These are phyloP conservation scores for Selenia dentaria DNA, from an alignment of 2,888 invertebrate genomes.

Conservation along the genomic window DNA sequence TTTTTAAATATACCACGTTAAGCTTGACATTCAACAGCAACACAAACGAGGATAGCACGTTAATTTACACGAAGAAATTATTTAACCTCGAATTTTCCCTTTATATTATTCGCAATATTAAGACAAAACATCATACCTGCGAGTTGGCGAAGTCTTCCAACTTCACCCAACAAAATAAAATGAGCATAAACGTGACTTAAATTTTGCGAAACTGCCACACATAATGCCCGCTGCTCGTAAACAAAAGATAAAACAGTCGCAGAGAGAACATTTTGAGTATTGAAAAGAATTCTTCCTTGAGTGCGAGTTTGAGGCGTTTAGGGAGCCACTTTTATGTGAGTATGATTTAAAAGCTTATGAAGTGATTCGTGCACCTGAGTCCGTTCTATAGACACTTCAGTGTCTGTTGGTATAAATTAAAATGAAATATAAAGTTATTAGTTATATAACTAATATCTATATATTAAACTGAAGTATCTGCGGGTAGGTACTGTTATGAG, in stretches of 20 bases:
- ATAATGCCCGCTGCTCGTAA: conserved; percentile 48
- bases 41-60: too few relatives aligned
- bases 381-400: too few relatives aligned
- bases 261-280: conserved; percentile 21
- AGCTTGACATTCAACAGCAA: too few relatives aligned
- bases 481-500: too few relatives aligned
- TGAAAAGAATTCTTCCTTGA: conserved; percentile 22
- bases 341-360: neutral
- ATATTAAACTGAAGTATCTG: too few relatives aligned
- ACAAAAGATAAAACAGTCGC: conserved; percentile 51
- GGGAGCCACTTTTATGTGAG: conserved; percentile 3
- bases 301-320: conserved; percentile 7
- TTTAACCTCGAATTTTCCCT: too few relatives aligned
- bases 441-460: too few relatives aligned
- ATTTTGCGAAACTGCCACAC: conserved; percentile 52
- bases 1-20: too few relatives aligned
- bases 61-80: too few relatives aligned
- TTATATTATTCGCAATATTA: conserved; percentile 13
- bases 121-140: conserved; percentile 17
- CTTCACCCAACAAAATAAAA: conserved; percentile 45
- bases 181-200: conserved; percentile 50
- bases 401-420: too few relatives aligned
- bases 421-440: too few relatives aligned
- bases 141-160: conserved; percentile 23
- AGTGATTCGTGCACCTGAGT: too few relatives aligned